These are phyloP conservation scores for Brachystomella parvula DNA, from an alignment of 1,140 invertebrate genomes.

Conservation along the genomic window DNA sequence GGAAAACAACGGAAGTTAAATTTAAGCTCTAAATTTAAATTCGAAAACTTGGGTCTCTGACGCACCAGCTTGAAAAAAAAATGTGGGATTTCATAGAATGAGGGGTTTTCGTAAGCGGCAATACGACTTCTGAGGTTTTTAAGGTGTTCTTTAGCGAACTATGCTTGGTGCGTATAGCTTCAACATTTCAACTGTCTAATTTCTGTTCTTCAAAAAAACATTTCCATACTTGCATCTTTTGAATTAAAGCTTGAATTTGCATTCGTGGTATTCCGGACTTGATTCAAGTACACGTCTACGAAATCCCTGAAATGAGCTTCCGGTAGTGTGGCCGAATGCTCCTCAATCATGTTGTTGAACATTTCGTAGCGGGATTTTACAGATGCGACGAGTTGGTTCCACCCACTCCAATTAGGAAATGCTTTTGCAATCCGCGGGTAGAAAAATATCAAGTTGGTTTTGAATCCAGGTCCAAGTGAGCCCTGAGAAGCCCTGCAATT, in stretches of 20 bases:
- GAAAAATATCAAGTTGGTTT: background rate
- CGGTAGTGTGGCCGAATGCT: background rate
- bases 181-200: too few species aligned
- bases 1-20: too few species aligned
- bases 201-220: too few species aligned
- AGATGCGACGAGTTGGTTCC: background rate
- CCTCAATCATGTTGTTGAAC: background rate
- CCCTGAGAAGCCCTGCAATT: background rate
- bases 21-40: too few species aligned
- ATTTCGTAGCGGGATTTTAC: background rate
- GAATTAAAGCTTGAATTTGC: slow-evolving; percentile 18
- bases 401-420: background rate
- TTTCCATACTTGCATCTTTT: background rate
- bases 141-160: too few species aligned
- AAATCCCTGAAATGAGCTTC: background rate
- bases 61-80: too few species aligned
- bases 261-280: background rate
- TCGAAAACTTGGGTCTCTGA: too few species aligned
- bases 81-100: too few species aligned
- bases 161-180: too few species aligned
- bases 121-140: too few species aligned
- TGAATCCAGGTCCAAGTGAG: background rate
- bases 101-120: too few species aligned
- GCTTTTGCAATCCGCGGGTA: background rate
- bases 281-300: background rate